These are phyloP conservation scores for Semicossyphus pulcher DNA, from an alignment of 2,113 vertebrate species.

Conservation along the genomic window DNA sequence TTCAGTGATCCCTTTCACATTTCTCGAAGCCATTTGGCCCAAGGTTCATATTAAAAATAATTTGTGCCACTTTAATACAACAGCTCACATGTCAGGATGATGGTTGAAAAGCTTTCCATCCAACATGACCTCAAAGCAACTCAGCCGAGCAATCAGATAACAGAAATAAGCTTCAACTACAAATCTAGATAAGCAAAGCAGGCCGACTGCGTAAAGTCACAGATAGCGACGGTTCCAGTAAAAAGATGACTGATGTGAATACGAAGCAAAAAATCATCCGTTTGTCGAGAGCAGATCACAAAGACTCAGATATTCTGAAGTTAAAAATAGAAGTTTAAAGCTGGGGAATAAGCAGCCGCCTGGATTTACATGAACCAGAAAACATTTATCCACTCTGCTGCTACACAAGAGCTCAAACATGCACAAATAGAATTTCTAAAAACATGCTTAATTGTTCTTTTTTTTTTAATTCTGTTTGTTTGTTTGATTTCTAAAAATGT, in stretches of 20 bases:
- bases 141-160: conserved; percentile 10
- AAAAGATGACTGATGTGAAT: conserved; percentile 8
- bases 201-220: neutral
- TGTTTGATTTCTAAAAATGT: conserved; percentile 8
- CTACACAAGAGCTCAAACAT: neutral
- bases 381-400: conserved; percentile 1
- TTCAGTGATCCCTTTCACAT: neutral
- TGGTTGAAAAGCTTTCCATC: neutral
- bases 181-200: conserved; percentile 18
- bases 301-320: neutral
- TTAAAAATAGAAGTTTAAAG: conserved; percentile 1
- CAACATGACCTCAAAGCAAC: neutral
- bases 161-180: conserved; percentile 8
- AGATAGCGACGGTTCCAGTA: neutral
- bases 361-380: neutral
- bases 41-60: neutral
- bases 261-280: neutral
- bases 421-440: conserved; percentile 40
- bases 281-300: conserved; percentile 13
- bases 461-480: conserved; percentile 36
- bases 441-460: conserved; percentile 4
- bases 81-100: too few relatives aligned
- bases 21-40: neutral
- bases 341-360: neutral
- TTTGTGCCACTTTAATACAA: neutral